Evolutionary conservation across 2,888 invertebrate genomes (phyloP).

Genomic region (Lasioglossum vierecki): DNA sequence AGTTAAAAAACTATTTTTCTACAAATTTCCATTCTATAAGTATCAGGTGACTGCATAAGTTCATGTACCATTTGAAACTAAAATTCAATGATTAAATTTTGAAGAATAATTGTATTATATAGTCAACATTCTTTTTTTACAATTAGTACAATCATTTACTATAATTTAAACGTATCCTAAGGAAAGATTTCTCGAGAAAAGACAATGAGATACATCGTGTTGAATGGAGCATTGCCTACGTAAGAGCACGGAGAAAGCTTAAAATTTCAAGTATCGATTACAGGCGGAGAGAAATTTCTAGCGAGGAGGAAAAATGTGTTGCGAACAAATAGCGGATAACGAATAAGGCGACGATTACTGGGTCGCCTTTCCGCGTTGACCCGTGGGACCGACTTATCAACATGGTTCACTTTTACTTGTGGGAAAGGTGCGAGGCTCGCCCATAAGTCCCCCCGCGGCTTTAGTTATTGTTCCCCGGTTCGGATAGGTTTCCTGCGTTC

Average conservation of each 20-base stretch:
- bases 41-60: too few species aligned
- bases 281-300: background rate
- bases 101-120: too few species aligned
- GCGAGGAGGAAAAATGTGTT: background rate
- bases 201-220: background rate
- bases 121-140: too few species aligned
- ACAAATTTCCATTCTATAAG: background rate
- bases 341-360: slow-evolving; percentile 1
- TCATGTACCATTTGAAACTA: too few species aligned
- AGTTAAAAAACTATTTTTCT: too few species aligned
- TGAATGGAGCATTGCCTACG: background rate
- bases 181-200: too few species aligned
- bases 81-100: too few species aligned
- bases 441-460: slow-evolving; percentile 18
- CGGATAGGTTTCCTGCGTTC: slow-evolving; percentile 14
- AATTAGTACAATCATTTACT: too few species aligned
- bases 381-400: slow-evolving; percentile 48
- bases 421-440: slow-evolving; percentile 55
- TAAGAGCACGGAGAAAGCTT: background rate
- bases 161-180: too few species aligned
- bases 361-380: slow-evolving; percentile 40
- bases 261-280: background rate
- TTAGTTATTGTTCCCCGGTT: slow-evolving; percentile 39
- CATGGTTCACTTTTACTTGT: slow-evolving; percentile 58
- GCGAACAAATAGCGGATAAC: background rate